Evolutionary conservation across 1,140 invertebrate genomes (phyloP).

Genomic region (Drosophila willistoni): DNA sequence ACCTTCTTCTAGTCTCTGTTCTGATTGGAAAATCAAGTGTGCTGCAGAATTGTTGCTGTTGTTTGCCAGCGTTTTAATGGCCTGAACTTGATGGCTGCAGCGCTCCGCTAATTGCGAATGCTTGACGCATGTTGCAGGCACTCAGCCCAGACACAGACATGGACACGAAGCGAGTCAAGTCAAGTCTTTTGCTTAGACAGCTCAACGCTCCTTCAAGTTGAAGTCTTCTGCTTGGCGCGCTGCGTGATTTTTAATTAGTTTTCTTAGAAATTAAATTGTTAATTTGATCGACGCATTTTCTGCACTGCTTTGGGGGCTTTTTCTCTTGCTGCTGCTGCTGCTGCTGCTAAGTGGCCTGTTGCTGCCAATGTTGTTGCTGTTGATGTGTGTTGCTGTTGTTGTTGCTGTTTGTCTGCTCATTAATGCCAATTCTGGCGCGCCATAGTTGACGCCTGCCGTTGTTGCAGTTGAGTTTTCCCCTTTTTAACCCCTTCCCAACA

Average conservation of each 20-base stretch:
- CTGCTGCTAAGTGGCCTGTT: constrained; percentile 69
- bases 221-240: constrained; percentile 55
- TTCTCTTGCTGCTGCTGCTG: constrained; percentile 1
- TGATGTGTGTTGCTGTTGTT: constrained; percentile 22
- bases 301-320: constrained; percentile 30
- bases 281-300: constrained; percentile 81
- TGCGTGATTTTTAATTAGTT: constrained; percentile 82
- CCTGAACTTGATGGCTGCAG: constrained; percentile 65
- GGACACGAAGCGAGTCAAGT: constrained; percentile 16
- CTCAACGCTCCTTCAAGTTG: constrained; percentile 49
- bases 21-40: constrained; percentile 80
- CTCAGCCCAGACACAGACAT: constrained; percentile 64
- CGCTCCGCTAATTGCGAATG: constrained; percentile 77
- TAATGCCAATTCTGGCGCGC: constrained; percentile 79
- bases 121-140: constrained; percentile 80
- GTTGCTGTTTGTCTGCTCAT: constrained; percentile 71
- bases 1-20: constrained; percentile 31
- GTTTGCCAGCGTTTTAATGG: constrained; percentile 77
- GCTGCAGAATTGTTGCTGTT: constrained; percentile 14
- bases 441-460: constrained; percentile 70
- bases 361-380: constrained; percentile 45
- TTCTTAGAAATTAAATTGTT: constrained; percentile 82
- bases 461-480: constrained; percentile 25
- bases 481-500: constrained; percentile 6
- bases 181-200: constrained; percentile 67